Evolutionary conservation across 1,140 invertebrate species (phyloP).

Genomic region (Drosophila watanabei): DNA sequence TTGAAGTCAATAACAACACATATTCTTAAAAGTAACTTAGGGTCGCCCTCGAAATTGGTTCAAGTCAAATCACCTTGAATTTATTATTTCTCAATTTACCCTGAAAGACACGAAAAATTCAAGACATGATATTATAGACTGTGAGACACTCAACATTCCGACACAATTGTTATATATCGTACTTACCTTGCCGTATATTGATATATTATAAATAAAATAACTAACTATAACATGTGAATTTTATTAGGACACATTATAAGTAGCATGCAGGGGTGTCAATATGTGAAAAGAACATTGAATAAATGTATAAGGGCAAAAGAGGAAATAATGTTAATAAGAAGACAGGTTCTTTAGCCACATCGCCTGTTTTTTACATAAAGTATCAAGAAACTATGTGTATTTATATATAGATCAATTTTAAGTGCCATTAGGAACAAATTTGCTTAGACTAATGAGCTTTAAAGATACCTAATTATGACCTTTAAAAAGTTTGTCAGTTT

Average conservation of each 20-base stretch:
- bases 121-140: background rate
- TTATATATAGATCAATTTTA: no score
- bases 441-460: no score
- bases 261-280: background rate
- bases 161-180: constrained; percentile 2
- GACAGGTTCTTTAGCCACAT: background rate
- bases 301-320: no score
- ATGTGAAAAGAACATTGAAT: background rate
- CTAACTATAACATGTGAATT: background rate
- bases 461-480: no score
- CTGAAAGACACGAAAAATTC: constrained; percentile 1
- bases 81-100: background rate
- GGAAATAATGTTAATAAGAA: background rate
- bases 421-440: no score
- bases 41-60: background rate
- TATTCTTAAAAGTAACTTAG: constrained; percentile 52
- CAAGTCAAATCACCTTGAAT: background rate
- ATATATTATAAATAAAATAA: background rate
- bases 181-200: constrained; percentile 13
- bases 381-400: no score
- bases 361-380: no score
- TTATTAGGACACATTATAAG: background rate
- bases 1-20: constrained; percentile 74
- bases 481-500: no score
- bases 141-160: constrained; percentile 22